Evolutionary conservation across 35 echinoderm and acorn worm species (phyloP).

Genomic region (Nesometra sesokonis): DNA sequence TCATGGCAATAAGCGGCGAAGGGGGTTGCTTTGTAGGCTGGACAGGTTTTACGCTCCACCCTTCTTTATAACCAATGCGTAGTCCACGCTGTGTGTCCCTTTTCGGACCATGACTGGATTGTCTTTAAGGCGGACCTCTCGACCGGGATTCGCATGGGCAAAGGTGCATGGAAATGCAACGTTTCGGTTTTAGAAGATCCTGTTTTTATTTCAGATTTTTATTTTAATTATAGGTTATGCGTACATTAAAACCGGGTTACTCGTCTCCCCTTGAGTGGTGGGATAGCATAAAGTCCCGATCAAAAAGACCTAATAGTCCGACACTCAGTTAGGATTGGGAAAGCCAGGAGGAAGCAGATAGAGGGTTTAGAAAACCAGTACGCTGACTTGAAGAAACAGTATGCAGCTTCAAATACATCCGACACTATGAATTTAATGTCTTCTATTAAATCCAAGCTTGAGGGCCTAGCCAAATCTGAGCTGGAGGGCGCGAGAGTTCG

Average conservation of each 20-base stretch:
- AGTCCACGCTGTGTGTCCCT: neutral
- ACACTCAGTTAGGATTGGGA: neutral
- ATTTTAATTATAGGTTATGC: neutral
- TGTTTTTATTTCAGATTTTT: constrained; percentile 15
- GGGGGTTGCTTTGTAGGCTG: neutral
- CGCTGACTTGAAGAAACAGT: too few species aligned
- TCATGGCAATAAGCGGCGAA: neutral
- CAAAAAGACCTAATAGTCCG: neutral
- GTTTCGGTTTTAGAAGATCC: neutral
- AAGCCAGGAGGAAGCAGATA: neutral
- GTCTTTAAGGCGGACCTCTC: neutral
- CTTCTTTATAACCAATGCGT: neutral
- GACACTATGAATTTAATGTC: neutral
- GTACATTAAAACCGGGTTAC: constrained; percentile 9
- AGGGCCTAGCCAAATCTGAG: neutral
- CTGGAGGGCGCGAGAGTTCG: neutral
- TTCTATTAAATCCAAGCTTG: neutral
- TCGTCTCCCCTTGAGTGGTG: neutral
- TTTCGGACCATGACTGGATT: constrained; percentile 20
- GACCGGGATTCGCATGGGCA: neutral
- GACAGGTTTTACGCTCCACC: constrained; percentile 15
- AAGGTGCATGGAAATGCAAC: constrained; percentile 27
- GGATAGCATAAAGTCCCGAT: constrained; percentile 3
- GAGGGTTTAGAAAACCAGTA: neutral
- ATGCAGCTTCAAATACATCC: too few species aligned